Evolutionary conservation across 2,888 invertebrate species (phyloP).

Genomic region (Platypus cylindrus): DNA sequence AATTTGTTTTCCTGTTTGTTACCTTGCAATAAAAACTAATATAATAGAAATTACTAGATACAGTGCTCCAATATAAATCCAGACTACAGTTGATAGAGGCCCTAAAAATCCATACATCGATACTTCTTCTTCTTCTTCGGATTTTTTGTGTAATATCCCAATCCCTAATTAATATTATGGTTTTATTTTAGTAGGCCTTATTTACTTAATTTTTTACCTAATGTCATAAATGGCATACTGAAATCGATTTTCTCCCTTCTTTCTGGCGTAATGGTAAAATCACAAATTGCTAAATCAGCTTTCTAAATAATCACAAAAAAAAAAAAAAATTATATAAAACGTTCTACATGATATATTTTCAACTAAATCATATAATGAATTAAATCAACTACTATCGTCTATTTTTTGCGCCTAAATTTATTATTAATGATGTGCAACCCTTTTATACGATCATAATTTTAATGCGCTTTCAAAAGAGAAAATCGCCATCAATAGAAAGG

Average conservation of each 20-base stretch:
- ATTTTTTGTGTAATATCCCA: slow-evolving; percentile 74
- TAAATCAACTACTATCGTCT: too few species aligned
- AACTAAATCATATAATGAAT: too few species aligned
- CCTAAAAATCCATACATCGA: slow-evolving; percentile 82
- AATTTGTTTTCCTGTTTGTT: background rate
- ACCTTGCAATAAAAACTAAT: slow-evolving; percentile 62
- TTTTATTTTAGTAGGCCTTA: background rate
- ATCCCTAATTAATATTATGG: slow-evolving; percentile 44
- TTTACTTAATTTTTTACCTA: slow-evolving; percentile 39
- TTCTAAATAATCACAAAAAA: slow-evolving; percentile 61
- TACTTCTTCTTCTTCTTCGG: slow-evolving; percentile 55
- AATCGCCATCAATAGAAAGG: too few species aligned
- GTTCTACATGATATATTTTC: too few species aligned
- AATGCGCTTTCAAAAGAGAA: too few species aligned
- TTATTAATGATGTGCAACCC: too few species aligned
- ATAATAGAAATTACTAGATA: slow-evolving; percentile 72
- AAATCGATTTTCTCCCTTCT: slow-evolving; percentile 84
- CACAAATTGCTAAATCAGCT: slow-evolving; percentile 90
- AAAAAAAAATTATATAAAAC: too few species aligned
- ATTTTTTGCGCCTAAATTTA: too few species aligned
- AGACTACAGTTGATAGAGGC: slow-evolving; percentile 74
- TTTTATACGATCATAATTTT: too few species aligned
- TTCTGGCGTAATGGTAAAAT: slow-evolving; percentile 87
- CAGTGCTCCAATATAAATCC: slow-evolving; percentile 81
- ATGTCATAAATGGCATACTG: slow-evolving; percentile 93